phyloP scores from a whole-genome alignment of 2,888 invertebrate species.

The Hedychridium roseum region DNA sequence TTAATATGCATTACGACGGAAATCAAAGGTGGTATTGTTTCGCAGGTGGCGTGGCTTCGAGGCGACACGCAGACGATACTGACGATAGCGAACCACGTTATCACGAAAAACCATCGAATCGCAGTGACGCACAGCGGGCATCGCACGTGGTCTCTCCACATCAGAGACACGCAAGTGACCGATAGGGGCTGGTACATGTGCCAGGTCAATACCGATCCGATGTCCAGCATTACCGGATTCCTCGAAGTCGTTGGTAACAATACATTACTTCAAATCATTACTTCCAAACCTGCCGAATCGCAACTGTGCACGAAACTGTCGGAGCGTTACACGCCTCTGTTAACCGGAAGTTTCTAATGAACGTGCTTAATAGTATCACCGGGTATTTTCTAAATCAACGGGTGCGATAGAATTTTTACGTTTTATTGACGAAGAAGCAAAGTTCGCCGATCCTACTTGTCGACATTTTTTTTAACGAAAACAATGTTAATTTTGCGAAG shows the following conservation, averaged over 20 bases:
- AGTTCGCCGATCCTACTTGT: too few species aligned
- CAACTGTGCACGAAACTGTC: neutral
- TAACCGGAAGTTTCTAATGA: neutral
- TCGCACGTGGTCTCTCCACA: constrained; percentile 65
- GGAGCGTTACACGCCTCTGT: constrained; percentile 13
- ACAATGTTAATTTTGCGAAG: too few species aligned
- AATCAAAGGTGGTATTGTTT: too few species aligned
- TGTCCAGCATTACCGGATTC: constrained; percentile 66
- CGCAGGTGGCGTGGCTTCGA: constrained; percentile 66
- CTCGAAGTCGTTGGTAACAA: constrained; percentile 66
- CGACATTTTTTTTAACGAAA: too few species aligned
- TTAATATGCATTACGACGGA: too few species aligned
- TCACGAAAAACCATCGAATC: constrained; percentile 66
- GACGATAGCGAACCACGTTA: constrained; percentile 65
- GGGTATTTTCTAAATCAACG: too few species aligned
- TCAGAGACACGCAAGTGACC: constrained; percentile 63
- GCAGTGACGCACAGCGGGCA: constrained; percentile 64
- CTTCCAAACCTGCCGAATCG: neutral
- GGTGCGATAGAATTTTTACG: too few species aligned
- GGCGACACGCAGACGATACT: constrained; percentile 66
- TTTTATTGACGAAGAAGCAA: too few species aligned
- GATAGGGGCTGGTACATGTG: constrained; percentile 66
- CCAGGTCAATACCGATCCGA: constrained; percentile 65
- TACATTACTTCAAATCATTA: neutral
- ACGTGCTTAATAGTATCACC: constrained; percentile 1